These are phyloP conservation scores for Corbicula japonica DNA, from an alignment of 2,888 invertebrate species.

Conservation along the genomic window DNA sequence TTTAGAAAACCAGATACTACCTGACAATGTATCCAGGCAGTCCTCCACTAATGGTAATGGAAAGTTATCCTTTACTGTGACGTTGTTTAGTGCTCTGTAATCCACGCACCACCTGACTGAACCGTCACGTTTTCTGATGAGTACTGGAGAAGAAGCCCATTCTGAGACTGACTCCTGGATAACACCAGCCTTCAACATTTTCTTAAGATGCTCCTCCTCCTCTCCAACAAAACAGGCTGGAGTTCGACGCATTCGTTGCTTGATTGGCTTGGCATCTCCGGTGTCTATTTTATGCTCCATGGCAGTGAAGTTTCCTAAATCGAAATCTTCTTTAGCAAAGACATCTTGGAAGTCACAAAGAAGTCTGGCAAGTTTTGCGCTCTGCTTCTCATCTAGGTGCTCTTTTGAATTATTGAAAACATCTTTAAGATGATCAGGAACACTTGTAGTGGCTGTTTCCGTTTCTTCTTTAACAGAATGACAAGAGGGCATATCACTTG, in stretches of 20 bases:
- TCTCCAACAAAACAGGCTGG: slow-evolving; percentile 53
- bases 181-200: slow-evolving; percentile 51
- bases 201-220: slow-evolving; percentile 54
- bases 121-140: slow-evolving; percentile 59
- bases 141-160: slow-evolving; percentile 59
- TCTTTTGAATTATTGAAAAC: not conserved
- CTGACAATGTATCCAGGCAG: slow-evolving; percentile 57
- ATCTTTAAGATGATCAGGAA: slow-evolving; percentile 1
- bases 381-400: not conserved
- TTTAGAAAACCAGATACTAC: slow-evolving; percentile 63
- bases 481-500: too few species aligned
- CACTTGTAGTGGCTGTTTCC: too few species aligned
- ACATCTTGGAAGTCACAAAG: slow-evolving; percentile 30
- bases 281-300: slow-evolving; percentile 60
- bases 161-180: slow-evolving; percentile 47
- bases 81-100: too few species aligned
- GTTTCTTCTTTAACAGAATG: too few species aligned
- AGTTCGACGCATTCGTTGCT: slow-evolving; percentile 53
- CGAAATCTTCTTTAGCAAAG: slow-evolving; percentile 44
- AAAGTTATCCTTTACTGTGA: slow-evolving; percentile 52
- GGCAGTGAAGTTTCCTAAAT: slow-evolving; percentile 41
- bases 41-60: slow-evolving; percentile 55
- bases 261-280: slow-evolving; percentile 45
- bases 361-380: not conserved
- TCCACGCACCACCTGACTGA: too few species aligned